Conservation (phyloP, 2,888 invertebrate species). For the Scrobipalpa costella region DNA sequence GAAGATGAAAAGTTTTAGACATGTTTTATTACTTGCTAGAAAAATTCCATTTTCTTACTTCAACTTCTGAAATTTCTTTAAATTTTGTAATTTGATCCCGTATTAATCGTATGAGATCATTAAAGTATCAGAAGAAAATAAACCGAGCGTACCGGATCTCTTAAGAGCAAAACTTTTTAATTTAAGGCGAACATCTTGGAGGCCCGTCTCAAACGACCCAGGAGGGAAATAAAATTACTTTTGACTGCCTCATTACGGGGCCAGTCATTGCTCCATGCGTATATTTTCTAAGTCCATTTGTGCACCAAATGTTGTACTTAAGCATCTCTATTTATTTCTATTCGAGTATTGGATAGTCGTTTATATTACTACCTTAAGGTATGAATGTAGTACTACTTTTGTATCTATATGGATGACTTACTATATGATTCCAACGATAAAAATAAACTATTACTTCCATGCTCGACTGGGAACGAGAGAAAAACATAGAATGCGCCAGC, state of each 20-base stretch:
- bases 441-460: too few species aligned
- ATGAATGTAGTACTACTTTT: too few species aligned
- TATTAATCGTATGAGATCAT: constrained; percentile 59
- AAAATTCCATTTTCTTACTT: too few species aligned
- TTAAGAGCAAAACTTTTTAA: constrained; percentile 67
- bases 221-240: constrained; percentile 66
- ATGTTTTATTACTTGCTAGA: too few species aligned
- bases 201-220: constrained; percentile 58
- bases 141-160: constrained; percentile 48
- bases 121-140: constrained; percentile 60
- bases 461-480: too few species aligned
- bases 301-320: background rate
- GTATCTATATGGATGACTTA: too few species aligned
- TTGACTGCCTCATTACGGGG: constrained; percentile 63
- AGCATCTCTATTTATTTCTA: background rate
- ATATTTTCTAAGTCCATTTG: constrained; percentile 28
- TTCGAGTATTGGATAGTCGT: too few species aligned
- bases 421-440: too few species aligned
- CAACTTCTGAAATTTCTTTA: background rate
- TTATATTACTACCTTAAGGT: too few species aligned
- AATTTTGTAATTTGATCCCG: background rate
- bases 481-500: too few species aligned
- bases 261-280: constrained; percentile 53
- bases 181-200: constrained; percentile 67
- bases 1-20: too few species aligned